phyloP scores from a whole-genome alignment of 1,140 invertebrate species.

The Bombus sylvicola region DNA sequence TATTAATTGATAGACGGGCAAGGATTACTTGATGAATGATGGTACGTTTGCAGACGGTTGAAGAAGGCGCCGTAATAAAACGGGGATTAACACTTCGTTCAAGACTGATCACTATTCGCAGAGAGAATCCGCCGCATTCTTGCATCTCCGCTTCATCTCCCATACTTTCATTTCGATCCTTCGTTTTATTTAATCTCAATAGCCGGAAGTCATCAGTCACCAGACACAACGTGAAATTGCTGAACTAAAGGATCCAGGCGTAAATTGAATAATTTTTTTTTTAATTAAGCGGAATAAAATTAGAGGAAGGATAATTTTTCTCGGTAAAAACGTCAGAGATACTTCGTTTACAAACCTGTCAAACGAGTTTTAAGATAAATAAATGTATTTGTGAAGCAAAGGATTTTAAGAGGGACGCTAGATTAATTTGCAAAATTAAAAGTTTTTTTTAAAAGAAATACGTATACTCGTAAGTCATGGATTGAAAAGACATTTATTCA shows the following conservation, averaged over 20 bases:
- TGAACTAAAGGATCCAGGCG: not conserved
- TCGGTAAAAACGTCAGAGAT: not conserved
- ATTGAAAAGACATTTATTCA: no score
- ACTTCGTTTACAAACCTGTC: not conserved
- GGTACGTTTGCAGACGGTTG: conserved; percentile 3
- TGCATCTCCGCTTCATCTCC: not conserved
- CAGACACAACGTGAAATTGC: no score
- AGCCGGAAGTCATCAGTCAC: not conserved
- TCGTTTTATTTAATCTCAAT: conserved; percentile 15
- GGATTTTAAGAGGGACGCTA: not conserved
- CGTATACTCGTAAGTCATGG: no score
- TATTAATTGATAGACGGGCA: conserved; percentile 30
- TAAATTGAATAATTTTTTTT: not conserved
- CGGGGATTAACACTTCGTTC: conserved; percentile 32
- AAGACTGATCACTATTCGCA: not conserved
- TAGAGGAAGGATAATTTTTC: not conserved
- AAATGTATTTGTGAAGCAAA: no score
- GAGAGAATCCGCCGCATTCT: not conserved
- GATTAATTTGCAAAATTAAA: not conserved
- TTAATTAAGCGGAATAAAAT: not conserved
- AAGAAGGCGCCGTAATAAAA: conserved; percentile 34
- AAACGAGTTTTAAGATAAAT: no score
- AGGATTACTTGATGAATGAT: conserved; percentile 36
- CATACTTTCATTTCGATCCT: not conserved
- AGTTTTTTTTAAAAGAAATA: no score